Evolutionary conservation across 1,140 invertebrate genomes (phyloP).

Genomic region (Ctenoplectra terminalis): DNA sequence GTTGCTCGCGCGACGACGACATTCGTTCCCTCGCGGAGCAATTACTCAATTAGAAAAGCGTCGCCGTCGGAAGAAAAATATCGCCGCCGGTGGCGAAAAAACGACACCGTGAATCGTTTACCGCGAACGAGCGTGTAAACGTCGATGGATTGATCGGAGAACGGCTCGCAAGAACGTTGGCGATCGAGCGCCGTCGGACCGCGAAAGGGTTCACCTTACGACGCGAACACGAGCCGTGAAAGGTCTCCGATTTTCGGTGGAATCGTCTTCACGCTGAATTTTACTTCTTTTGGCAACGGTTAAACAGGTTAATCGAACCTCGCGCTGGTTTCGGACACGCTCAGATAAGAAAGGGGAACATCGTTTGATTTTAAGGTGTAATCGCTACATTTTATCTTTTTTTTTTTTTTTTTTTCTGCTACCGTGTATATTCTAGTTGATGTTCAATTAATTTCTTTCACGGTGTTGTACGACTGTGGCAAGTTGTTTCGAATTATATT

Average conservation of each 20-base stretch:
- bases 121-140: not conserved
- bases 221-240: not conserved
- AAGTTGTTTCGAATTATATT: too few relatives aligned
- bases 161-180: not conserved
- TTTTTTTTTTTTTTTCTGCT: too few relatives aligned
- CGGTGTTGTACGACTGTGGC: too few relatives aligned
- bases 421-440: too few relatives aligned
- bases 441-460: too few relatives aligned
- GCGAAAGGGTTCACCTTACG: constrained; percentile 1
- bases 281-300: too few relatives aligned
- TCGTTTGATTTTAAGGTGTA: too few relatives aligned
- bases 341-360: too few relatives aligned
- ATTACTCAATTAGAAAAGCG: constrained; percentile 34
- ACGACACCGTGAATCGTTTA: not conserved
- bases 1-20: not conserved
- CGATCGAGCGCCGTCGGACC: constrained; percentile 33
- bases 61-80: not conserved
- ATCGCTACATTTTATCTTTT: too few relatives aligned
- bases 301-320: too few relatives aligned
- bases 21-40: not conserved
- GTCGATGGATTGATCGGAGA: constrained; percentile 1
- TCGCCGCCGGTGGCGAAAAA: constrained; percentile 6
- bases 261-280: too few relatives aligned
- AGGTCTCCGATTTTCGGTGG: not conserved
- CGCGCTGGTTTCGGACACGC: too few relatives aligned